phyloP scores from a whole-genome alignment of 2,888 invertebrate genomes.

The Hartigia nigra region DNA sequence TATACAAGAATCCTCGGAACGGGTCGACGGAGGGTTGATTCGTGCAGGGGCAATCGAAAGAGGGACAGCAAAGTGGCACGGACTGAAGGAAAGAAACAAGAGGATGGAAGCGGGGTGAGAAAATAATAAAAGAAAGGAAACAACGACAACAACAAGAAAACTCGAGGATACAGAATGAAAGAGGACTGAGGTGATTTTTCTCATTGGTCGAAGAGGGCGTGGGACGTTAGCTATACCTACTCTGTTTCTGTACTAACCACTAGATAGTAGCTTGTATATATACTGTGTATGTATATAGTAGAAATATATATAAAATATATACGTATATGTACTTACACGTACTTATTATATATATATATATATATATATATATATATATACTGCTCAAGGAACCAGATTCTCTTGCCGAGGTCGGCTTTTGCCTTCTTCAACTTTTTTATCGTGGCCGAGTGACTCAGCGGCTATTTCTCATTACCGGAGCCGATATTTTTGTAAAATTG shows the following conservation, averaged over 20 bases:
- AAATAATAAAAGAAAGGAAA: background rate
- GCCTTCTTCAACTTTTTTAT: constrained; percentile 49
- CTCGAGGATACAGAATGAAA: constrained; percentile 21
- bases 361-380: background rate
- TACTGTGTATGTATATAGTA: background rate
- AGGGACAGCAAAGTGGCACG: background rate
- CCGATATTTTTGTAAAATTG: constrained; percentile 65
- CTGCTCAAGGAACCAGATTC: background rate
- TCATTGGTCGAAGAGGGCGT: constrained; percentile 49
- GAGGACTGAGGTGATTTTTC: constrained; percentile 50
- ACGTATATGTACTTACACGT: background rate
- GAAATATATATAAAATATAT: background rate
- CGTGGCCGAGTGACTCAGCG: constrained; percentile 54
- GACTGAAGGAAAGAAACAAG: constrained; percentile 4
- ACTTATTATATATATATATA: background rate
- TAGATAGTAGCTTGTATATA: background rate
- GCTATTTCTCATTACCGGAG: constrained; percentile 62
- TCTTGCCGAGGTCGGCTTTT: constrained; percentile 30
- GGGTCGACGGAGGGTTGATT: background rate
- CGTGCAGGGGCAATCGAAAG: background rate
- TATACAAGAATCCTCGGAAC: no score
- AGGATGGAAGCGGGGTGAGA: constrained; percentile 12
- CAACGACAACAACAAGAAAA: background rate
- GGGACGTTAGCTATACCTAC: constrained; percentile 32
- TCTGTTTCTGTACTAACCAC: background rate